A percentile compares a stretch with the other conserved stretches of the same genome.
These are phyloP conservation scores for Polyommatus icarus DNA, from an alignment of 2,888 invertebrate genomes.

Conservation along the genomic window DNA sequence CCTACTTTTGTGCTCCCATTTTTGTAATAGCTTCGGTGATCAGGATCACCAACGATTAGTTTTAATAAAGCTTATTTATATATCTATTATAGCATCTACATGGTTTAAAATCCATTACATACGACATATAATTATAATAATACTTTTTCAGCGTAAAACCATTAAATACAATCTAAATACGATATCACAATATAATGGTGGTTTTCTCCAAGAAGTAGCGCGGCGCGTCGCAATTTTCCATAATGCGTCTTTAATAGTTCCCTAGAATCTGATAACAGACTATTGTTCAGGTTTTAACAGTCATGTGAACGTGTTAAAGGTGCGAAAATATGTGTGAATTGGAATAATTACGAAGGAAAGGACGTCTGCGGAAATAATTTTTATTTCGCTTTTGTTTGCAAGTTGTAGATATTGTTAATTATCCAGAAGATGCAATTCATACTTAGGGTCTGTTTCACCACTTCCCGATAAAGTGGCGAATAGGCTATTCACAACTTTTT, in stretches of 20 bases:
- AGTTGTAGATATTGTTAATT: too few relatives aligned
- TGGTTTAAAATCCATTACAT: neutral
- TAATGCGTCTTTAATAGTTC: constrained; percentile 22
- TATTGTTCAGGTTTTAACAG: constrained; percentile 11
- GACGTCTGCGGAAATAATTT: neutral
- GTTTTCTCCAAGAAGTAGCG: neutral
- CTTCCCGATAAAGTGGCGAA: too few relatives aligned
- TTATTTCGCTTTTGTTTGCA: too few relatives aligned
- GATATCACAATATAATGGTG: neutral
- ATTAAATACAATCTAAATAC: neutral
- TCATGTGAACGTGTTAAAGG: neutral
- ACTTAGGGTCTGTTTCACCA: too few relatives aligned
- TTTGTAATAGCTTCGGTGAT: too few relatives aligned
- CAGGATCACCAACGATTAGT: neutral
- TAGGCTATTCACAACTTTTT: too few relatives aligned
- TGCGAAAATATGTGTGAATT: neutral
- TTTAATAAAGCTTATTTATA: neutral
- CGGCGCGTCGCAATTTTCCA: neutral
- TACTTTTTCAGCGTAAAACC: neutral
- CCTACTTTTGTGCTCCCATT: too few relatives aligned
- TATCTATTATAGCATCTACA: neutral
- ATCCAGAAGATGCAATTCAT: too few relatives aligned
- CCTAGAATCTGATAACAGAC: constrained; percentile 18
- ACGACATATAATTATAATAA: neutral
- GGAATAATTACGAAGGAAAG: neutral